These are phyloP conservation scores for Octodonta nipae DNA, from an alignment of 2,888 invertebrate species.

Conservation along the genomic window DNA sequence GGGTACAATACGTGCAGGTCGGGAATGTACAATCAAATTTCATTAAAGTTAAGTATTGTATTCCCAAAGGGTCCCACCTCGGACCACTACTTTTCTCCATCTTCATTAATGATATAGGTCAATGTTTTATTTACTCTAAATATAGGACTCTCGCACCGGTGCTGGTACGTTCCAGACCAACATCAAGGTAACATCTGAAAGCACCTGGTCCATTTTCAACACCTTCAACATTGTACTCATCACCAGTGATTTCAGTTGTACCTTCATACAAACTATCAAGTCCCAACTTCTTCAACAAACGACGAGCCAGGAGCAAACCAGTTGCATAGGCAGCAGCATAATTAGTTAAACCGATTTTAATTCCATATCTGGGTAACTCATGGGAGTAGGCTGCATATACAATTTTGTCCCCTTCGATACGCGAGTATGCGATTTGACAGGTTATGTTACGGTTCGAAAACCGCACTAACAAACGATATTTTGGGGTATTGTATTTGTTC, in stretches of 20 bases:
- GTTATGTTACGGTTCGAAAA: conserved; percentile 96
- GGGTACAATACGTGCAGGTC: too few species aligned
- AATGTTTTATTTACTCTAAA: too few species aligned
- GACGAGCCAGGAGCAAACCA: conserved; percentile 85
- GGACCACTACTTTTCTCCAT: too few species aligned
- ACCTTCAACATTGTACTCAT: conserved; percentile 90
- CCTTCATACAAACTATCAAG: conserved; percentile 84
- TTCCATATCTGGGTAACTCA: conserved; percentile 84
- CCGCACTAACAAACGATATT: conserved; percentile 95
- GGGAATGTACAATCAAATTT: too few species aligned
- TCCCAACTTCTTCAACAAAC: conserved; percentile 82
- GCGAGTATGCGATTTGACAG: conserved; percentile 94
- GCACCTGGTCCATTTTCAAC: conserved; percentile 87
- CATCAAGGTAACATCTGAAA: too few species aligned
- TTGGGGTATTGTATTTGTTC: conserved; percentile 99
- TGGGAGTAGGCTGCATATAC: conserved; percentile 95
- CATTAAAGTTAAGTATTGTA: too few species aligned
- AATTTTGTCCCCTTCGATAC: conserved; percentile 95
- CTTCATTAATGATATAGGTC: too few species aligned
- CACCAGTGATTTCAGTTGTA: conserved; percentile 80
- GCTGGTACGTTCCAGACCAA: too few species aligned
- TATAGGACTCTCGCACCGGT: too few species aligned
- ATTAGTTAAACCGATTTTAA: conserved; percentile 97
- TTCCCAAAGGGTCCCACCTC: too few species aligned
- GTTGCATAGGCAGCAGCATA: conserved; percentile 99